Conservation (phyloP, 2,888 invertebrate species). For the Hypomecis punctinalis region DNA sequence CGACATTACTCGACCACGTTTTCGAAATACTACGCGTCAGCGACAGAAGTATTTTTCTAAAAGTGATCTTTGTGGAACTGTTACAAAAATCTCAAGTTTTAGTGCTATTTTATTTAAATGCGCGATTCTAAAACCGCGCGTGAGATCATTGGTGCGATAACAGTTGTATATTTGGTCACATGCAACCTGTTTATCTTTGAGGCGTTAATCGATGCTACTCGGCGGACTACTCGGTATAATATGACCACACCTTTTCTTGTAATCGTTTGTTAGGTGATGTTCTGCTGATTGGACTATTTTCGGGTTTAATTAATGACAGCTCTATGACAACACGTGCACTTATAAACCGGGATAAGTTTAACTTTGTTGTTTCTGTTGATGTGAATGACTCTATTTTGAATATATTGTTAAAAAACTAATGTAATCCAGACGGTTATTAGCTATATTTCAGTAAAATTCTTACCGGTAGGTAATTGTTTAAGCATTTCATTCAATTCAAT, state of each 20-base stretch:
- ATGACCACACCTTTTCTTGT: not conserved
- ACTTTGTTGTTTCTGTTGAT: too few relatives aligned
- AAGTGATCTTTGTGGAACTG: not conserved
- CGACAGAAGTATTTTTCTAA: conserved; percentile 16
- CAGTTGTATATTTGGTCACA: conserved; percentile 2
- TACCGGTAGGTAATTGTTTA: too few relatives aligned
- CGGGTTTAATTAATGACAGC: too few relatives aligned
- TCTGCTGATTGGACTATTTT: too few relatives aligned
- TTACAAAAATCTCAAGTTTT: conserved; percentile 9
- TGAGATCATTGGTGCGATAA: conserved; percentile 18
- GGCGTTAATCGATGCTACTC: not conserved
- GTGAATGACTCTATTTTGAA: too few relatives aligned
- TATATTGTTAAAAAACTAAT: too few relatives aligned
- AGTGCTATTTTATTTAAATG: conserved; percentile 15
- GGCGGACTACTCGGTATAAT: not conserved
- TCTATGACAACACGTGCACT: too few relatives aligned
- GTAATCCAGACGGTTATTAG: too few relatives aligned
- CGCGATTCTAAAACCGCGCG: not conserved
- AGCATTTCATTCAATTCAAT: too few relatives aligned
- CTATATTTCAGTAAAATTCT: too few relatives aligned
- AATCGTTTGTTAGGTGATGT: too few relatives aligned
- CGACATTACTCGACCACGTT: conserved; percentile 47
- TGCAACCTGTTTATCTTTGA: conserved; percentile 3
- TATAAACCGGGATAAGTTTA: too few relatives aligned
- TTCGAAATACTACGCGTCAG: conserved; percentile 30